Evolutionary conservation across 1,140 invertebrate species (phyloP).

Genomic region (Thrips palmi): DNA sequence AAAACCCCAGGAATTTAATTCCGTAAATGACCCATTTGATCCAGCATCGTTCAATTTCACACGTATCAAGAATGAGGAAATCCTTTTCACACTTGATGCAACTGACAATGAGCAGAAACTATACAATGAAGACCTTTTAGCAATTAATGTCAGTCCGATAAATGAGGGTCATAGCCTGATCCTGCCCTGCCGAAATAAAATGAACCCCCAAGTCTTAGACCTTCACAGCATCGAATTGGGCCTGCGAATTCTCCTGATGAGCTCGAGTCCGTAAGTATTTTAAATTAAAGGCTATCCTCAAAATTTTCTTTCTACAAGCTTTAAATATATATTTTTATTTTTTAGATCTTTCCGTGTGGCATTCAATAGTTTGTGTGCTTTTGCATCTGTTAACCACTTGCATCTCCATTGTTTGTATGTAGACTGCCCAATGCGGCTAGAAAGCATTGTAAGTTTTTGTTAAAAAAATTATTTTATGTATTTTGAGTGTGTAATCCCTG

Average conservation of each 20-base stretch:
- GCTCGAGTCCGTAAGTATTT: slow-evolving; percentile 27
- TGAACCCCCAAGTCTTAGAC: slow-evolving; percentile 37
- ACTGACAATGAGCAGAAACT: slow-evolving; percentile 15
- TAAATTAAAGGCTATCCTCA: slow-evolving; percentile 8
- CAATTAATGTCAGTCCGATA: slow-evolving; percentile 51
- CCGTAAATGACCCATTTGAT: slow-evolving; percentile 38
- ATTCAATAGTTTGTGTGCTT: slow-evolving; percentile 59
- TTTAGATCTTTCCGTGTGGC: slow-evolving; percentile 37
- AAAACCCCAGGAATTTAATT: slow-evolving; percentile 34
- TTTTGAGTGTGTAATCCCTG: slow-evolving; percentile 5
- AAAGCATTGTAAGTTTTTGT: slow-evolving; percentile 34
- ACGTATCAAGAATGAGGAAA: slow-evolving; percentile 35
- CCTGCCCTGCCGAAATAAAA: slow-evolving; percentile 32
- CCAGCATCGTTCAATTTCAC: slow-evolving; percentile 44
- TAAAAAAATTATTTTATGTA: slow-evolving; percentile 9
- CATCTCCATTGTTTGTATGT: slow-evolving; percentile 60
- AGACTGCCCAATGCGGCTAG: slow-evolving; percentile 36
- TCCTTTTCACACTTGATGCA: slow-evolving; percentile 27
- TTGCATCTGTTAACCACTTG: slow-evolving; percentile 64
- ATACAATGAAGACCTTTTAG: slow-evolving; percentile 10
- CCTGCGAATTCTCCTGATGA: slow-evolving; percentile 29
- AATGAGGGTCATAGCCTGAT: slow-evolving; percentile 44
- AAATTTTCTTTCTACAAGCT: slow-evolving; percentile 6
- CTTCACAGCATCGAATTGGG: slow-evolving; percentile 25
- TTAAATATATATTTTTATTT: slow-evolving; percentile 15